Base-by-base conservation (phyloP, 2,797 vertebrate genomes). In the Urocyon cinereoargenteus region DNA sequence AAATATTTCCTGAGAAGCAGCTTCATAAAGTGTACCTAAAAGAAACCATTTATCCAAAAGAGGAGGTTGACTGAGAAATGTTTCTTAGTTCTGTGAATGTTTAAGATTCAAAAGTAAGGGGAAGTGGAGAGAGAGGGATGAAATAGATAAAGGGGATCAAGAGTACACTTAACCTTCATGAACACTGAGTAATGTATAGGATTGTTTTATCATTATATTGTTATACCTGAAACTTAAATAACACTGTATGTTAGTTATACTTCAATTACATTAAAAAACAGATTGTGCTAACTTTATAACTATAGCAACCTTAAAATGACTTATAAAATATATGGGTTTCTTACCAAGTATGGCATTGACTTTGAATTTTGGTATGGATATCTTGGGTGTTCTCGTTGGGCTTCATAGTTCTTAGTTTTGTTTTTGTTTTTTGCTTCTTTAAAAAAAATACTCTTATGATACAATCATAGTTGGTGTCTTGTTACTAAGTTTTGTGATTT, bases 21-120 rank as follows among this genome's bases (percentile, higher is more conserved):
- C 59, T 94, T 92, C 62, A 87, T 40, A 40, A 85, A 85, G 18
- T 85, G 1, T 92, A 88, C 13, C 12, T 55, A 31, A 90, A 49
- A 84, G n/a, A 86, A 96, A 11, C 22, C 51, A 81, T 91, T 95
- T 94, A 45, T 62, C 68, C 68, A 73, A 73, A 59, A 94, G 77
- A 92, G 86, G 26, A 83, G 91, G 51, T 95, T 91, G n/a, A 28
- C 62, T 81, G 55, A 92, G 88, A 96, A 93, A 51, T 96, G 57
- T 93, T 84, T 19, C 40, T 96, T 94, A 92, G 51, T 90, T 61
- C 40, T 64, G 1, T 82, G 22, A 90, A 2, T 68, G 57, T 62
- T 86, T 90, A 90, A 94, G 62, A 68, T 90, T 94, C 40, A 78
- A 34, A 94, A 95, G 18, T 75, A 62, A 49, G 45, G 40, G 45